Percentiles rank a stretch among this genome's conserved stretches.
These are phyloP conservation scores for Perccottus glenii DNA, from an alignment of 2,113 vertebrate genomes.

Conservation along the genomic window DNA sequence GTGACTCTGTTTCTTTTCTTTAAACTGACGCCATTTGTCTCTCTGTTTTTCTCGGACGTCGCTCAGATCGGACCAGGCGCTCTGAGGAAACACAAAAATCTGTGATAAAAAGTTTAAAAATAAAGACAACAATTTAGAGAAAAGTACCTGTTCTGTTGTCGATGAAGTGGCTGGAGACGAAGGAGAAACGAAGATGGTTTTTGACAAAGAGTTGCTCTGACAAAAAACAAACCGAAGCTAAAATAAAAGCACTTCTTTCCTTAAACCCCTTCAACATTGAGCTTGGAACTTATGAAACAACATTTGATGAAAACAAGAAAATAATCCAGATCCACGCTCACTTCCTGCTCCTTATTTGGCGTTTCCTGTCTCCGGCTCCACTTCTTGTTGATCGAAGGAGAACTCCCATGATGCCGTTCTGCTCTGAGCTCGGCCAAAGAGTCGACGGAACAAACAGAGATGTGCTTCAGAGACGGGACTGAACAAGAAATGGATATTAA, in stretches of 20 bases:
- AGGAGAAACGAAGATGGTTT: neutral
- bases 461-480: fast-evolving
- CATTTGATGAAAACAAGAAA: no score
- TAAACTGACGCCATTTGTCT: neutral
- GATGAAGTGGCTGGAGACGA: neutral
- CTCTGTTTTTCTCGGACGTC: constrained; percentile 11
- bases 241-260: no score
- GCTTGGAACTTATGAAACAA: no score
- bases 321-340: neutral
- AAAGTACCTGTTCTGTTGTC: neutral
- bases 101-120: no score
- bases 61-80: neutral
- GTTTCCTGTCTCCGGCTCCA: neutral
- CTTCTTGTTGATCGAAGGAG: neutral
- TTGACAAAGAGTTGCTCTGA: neutral
- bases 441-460: constrained; percentile 41
- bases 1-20: constrained; percentile 1
- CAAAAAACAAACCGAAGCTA: neutral
- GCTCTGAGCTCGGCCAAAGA: constrained; percentile 33
- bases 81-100: neutral
- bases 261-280: no score
- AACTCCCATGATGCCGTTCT: constrained; percentile 35
- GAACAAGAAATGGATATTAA: neutral
- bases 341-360: neutral
- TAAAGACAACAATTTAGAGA: no score